phyloP scores from a whole-genome alignment of 2,888 invertebrate species.

The Drosophila recens region DNA sequence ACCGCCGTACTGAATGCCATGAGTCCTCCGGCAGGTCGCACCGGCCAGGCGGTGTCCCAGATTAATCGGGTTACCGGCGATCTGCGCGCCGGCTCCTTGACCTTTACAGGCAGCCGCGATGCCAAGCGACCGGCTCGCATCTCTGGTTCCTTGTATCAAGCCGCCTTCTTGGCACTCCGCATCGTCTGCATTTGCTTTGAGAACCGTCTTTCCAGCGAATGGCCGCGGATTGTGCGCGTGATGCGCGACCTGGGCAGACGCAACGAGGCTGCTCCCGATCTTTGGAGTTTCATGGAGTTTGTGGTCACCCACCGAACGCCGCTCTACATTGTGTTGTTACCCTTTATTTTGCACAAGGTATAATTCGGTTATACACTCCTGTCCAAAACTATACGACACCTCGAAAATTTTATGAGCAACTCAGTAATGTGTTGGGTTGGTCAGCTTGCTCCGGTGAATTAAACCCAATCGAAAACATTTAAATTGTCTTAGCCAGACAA shows the following conservation, averaged over 20 bases:
- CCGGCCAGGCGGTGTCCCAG: conserved; percentile 88
- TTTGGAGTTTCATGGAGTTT: conserved; percentile 99
- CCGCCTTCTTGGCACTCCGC: conserved; percentile 94
- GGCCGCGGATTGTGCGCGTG: conserved; percentile 96
- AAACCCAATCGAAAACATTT: too few species aligned
- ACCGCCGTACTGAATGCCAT: conserved; percentile 95
- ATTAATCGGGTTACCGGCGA: conserved; percentile 91
- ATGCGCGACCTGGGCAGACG: conserved; percentile 94
- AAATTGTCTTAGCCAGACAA: too few species aligned
- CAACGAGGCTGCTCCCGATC: conserved; percentile 94
- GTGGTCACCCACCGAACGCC: conserved; percentile 97
- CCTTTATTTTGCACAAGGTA: conserved; percentile 96
- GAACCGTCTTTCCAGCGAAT: conserved; percentile 94
- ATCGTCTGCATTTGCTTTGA: conserved; percentile 98
- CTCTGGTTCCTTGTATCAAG: conserved; percentile 92
- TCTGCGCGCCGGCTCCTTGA: conserved; percentile 92
- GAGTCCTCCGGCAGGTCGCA: conserved; percentile 91
- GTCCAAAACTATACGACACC: too few species aligned
- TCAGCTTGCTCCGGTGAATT: too few species aligned
- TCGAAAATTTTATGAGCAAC: too few species aligned
- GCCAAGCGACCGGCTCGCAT: conserved; percentile 91
- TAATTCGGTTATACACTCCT: background rate
- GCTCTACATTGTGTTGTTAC: conserved; percentile 95
- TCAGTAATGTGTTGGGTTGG: too few species aligned
- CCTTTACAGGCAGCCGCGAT: conserved; percentile 91